Base-by-base conservation (phyloP, 1,140 invertebrate genomes). In the Monochamus saltuarius region DNA sequence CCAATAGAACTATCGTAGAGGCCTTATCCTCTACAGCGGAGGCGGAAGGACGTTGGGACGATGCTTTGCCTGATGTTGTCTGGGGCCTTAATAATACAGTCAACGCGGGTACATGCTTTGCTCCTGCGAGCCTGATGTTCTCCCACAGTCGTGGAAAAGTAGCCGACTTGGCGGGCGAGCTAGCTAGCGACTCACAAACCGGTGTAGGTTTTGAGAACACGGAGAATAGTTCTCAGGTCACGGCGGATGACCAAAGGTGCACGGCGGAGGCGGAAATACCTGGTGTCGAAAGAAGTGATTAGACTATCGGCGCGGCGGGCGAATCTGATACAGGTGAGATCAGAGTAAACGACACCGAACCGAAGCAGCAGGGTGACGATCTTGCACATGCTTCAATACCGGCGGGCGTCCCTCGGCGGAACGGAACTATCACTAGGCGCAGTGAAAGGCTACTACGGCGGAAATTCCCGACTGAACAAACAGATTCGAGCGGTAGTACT, bases 61-160 rank as follows among this genome's bases (percentile, higher is more conserved):
- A 64, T 4, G 14, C 50, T 9, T 22, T 73, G 1, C 59, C 62
- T 16, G 59, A 69, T 34, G 56, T 73, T 1, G 65, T 73, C 38
- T 74, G 69, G 46, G 64, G 34, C 4, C 62, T 73, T 14, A 74
- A 76, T 46, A 19, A 63, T 34, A 59, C 56, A 0, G 4, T 59
- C 1, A 47, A 59, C 35, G 8, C 1, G n/a, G 46, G 40, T 14
- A 53, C 56, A 4, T 6, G 39, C 11, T 43, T 36, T 14, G 9
- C 57, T 7, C 22, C 50, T 29, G 37, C 49, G 10, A 11, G 54
- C 11, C 22, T 52, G 37, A 53, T 53, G 57, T 59, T 63, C 29
- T 37, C 14, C n/a, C 8, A 29, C 22, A 29, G 22, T 29, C 22
- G 22, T 29, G 22, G 22, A 29, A 29, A 6, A 2, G 22, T 29